A percentile compares a stretch with the other conserved stretches of the same genome.
Conservation (phyloP, 2,888 invertebrate species). For the Drosophila anomelani region DNA sequence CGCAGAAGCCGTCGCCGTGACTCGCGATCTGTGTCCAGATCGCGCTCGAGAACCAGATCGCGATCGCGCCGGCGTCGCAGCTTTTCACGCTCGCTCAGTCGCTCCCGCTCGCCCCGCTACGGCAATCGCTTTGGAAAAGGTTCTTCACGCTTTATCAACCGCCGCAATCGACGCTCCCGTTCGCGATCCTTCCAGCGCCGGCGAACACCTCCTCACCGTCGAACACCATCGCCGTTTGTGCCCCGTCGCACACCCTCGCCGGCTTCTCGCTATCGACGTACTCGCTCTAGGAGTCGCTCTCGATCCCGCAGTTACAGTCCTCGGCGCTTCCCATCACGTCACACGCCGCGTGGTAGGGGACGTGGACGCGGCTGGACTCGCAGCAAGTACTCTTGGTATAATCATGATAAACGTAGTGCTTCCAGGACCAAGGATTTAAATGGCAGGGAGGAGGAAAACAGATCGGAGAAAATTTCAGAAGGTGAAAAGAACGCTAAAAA, state of each 20-base stretch:
- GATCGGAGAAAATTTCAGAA: conserved; percentile 63
- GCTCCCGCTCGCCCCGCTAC: conserved; percentile 41
- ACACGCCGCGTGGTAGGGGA: conserved; percentile 77
- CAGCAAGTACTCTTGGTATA: conserved; percentile 52
- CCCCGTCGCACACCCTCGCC: conserved; percentile 83
- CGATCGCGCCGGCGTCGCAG: conserved; percentile 50
- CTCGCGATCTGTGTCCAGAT: conserved; percentile 33
- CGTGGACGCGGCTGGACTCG: conserved; percentile 49
- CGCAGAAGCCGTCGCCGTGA: conserved; percentile 84
- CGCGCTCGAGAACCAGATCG: conserved; percentile 41
- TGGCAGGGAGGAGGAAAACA: conserved; percentile 2
- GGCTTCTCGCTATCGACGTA: conserved; percentile 67
- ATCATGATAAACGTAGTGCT: conserved; percentile 22
- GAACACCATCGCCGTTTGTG: conserved; percentile 84
- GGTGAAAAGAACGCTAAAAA: neutral
- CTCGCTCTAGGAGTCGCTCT: conserved; percentile 71
- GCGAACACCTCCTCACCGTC: conserved; percentile 85
- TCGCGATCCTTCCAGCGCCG: conserved; percentile 66
- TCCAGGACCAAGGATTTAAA: conserved; percentile 16
- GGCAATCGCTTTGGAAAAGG: conserved; percentile 45
- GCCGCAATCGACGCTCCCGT: conserved; percentile 51
- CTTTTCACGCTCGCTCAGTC: conserved; percentile 32
- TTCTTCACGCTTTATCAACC: conserved; percentile 25
- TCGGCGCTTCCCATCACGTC: conserved; percentile 83
- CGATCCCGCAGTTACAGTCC: conserved; percentile 77